These are phyloP conservation scores for Stictocephala bisonia DNA, from an alignment of 2,888 invertebrate genomes.

Conservation along the genomic window DNA sequence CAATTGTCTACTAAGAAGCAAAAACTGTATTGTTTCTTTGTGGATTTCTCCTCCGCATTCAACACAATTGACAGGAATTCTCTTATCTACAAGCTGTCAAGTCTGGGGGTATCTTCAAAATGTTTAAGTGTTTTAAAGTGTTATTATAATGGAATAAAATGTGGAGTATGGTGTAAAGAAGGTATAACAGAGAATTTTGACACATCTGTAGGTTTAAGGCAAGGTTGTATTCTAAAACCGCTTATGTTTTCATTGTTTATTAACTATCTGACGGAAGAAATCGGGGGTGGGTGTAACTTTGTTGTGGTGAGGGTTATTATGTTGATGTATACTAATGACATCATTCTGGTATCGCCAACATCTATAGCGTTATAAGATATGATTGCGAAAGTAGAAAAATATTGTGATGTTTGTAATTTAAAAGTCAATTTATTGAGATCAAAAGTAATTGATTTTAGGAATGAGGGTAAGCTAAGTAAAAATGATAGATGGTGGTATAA, in stretches of 20 bases:
- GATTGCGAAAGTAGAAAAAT: no score
- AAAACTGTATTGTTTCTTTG: conserved; percentile 49
- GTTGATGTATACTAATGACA: conserved; percentile 50
- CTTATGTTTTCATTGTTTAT: conserved; percentile 41
- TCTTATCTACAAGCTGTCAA: conserved; percentile 47
- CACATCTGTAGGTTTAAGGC: conserved; percentile 48
- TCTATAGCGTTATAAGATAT: no score
- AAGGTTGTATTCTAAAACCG: conserved; percentile 52
- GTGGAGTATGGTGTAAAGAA: conserved; percentile 40
- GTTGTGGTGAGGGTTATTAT: conserved; percentile 37
- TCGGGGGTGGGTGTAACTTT: conserved; percentile 26
- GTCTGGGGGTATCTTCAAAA: conserved; percentile 30
- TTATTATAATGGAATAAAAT: conserved; percentile 22
- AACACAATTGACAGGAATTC: conserved; percentile 49
- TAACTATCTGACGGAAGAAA: conserved; percentile 41
- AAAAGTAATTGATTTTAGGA: no score
- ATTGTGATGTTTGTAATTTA: no score
- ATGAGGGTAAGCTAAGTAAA: no score
- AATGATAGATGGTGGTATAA: no score
- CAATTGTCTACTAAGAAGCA: conserved; percentile 37
- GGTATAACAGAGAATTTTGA: conserved; percentile 40
- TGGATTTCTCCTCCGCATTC: conserved; percentile 51
- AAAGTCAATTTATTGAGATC: no score
- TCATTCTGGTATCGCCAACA: no score
- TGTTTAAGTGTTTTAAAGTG: conserved; percentile 38